Evolutionary conservation across 2,797 vertebrate species (phyloP).

Genomic region (Danio kyathit): DNA sequence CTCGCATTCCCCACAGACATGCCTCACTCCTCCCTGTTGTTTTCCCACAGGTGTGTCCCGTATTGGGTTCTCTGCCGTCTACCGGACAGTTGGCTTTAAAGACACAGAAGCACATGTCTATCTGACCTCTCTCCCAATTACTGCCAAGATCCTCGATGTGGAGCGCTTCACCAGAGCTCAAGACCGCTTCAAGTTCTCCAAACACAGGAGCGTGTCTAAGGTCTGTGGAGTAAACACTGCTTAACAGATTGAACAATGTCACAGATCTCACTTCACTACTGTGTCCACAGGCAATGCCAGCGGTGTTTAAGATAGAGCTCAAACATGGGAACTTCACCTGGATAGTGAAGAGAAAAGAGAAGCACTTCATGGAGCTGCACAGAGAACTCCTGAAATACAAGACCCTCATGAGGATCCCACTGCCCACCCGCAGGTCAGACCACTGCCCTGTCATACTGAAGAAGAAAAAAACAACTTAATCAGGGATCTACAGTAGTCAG

Average conservation of each 20-base stretch:
- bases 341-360: constrained; percentile 95
- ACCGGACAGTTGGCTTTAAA: constrained; percentile 89
- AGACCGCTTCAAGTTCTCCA: constrained; percentile 64
- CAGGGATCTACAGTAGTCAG: too few species aligned
- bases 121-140: constrained; percentile 83
- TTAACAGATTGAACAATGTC: neutral
- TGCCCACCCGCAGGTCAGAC: constrained; percentile 89
- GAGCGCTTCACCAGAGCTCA: constrained; percentile 83
- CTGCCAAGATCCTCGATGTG: constrained; percentile 83
- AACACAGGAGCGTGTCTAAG: constrained; percentile 62
- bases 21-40: neutral
- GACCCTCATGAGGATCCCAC: constrained; percentile 92
- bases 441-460: too few species aligned
- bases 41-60: constrained; percentile 71
- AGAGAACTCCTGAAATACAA: constrained; percentile 95
- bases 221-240: constrained; percentile 38
- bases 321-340: constrained; percentile 94
- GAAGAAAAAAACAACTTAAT: too few species aligned
- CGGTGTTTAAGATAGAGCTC: constrained; percentile 92
- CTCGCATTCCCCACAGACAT: neutral
- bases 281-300: constrained; percentile 70
- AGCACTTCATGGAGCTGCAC: constrained; percentile 96
- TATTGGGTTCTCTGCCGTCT: constrained; percentile 90
- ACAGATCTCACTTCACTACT: neutral
- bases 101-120: constrained; percentile 83